Conservation (phyloP, 2,113 vertebrate genomes). For the Pygathrix nemaeus region DNA sequence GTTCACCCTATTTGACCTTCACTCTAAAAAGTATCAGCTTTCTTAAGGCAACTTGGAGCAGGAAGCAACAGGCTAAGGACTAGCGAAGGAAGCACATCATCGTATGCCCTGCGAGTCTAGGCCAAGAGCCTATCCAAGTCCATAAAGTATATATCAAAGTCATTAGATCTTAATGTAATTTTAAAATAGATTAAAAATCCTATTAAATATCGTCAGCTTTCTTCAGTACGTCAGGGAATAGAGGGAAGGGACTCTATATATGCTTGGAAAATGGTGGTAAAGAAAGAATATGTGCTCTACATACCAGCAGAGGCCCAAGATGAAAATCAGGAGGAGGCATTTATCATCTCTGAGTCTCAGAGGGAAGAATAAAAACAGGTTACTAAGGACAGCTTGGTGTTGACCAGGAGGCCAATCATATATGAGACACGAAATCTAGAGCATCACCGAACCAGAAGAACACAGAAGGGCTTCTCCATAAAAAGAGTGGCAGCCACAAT, state of each 20-base stretch:
- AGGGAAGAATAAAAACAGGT: neutral
- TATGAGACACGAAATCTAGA: neutral
- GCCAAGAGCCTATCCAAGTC: neutral
- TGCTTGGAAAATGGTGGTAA: neutral
- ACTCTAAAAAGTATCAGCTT: neutral
- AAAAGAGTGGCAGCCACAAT: neutral
- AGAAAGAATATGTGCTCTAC: neutral
- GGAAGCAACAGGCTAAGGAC: neutral
- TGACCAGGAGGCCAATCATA: neutral
- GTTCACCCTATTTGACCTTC: neutral
- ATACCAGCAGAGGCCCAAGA: neutral
- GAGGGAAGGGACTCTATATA: fast-evolving
- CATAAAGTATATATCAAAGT: neutral
- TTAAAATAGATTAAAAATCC: neutral
- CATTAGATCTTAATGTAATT: neutral
- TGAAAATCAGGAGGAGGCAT: neutral
- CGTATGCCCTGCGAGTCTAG: too few relatives aligned
- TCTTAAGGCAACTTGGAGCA: neutral
- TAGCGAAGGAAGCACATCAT: neutral
- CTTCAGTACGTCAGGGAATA: neutral
- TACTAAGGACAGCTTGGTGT: neutral
- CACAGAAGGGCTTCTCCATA: neutral
- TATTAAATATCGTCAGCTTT: neutral
- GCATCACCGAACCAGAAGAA: neutral
- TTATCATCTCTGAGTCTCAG: neutral